phyloP scores from a whole-genome alignment of 2,888 invertebrate species.

The Agonum fuliginosum region DNA sequence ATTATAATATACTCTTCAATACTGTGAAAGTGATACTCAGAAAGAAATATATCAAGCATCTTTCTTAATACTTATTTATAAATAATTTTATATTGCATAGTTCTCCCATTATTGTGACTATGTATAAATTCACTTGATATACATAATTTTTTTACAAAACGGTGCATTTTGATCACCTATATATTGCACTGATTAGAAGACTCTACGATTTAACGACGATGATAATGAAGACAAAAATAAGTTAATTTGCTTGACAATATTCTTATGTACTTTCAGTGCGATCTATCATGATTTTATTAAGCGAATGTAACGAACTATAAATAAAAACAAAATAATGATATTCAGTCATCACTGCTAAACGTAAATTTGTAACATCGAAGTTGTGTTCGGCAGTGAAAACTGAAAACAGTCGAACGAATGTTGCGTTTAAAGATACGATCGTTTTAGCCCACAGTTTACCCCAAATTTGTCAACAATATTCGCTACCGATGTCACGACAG shows the following conservation, averaged over 20 bases:
- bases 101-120: slow-evolving; percentile 54
- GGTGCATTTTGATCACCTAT: neutral
- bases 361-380: slow-evolving; percentile 29
- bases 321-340: neutral
- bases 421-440: slow-evolving; percentile 15
- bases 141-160: slow-evolving; percentile 41
- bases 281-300: slow-evolving; percentile 3
- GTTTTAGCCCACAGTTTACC: neutral
- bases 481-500: too few relatives aligned
- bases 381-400: slow-evolving; percentile 27
- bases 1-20: slow-evolving; percentile 46
- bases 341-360: slow-evolving; percentile 34
- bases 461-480: neutral
- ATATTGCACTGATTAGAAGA: slow-evolving; percentile 53
- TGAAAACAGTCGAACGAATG: slow-evolving; percentile 1
- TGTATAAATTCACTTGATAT: slow-evolving; percentile 50
- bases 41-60: slow-evolving; percentile 43
- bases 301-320: neutral
- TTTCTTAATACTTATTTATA: slow-evolving; percentile 50
- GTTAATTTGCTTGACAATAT: neutral
- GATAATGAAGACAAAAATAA: slow-evolving; percentile 11
- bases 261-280: slow-evolving; percentile 8
- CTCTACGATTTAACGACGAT: slow-evolving; percentile 35
- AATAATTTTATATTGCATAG: slow-evolving; percentile 53
- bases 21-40: slow-evolving; percentile 45